These are phyloP conservation scores for Sitta europaea DNA, from an alignment of 2,113 vertebrate species.

Conservation along the genomic window DNA sequence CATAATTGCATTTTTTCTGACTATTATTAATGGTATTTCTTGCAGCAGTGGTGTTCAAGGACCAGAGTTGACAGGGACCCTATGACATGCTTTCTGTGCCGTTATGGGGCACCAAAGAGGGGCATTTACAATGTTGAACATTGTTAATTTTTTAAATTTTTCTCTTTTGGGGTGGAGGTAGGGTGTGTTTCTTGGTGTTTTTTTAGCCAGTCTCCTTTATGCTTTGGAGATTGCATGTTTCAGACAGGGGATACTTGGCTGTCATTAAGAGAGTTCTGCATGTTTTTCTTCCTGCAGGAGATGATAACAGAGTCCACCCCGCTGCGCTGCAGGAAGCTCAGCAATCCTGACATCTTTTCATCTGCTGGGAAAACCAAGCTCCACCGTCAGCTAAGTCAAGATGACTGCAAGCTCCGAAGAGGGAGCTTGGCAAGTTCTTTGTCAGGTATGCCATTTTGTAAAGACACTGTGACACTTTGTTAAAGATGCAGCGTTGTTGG, in stretches of 20 bases:
- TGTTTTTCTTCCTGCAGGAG: slow-evolving; percentile 72
- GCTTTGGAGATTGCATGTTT: neutral
- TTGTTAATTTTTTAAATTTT: neutral
- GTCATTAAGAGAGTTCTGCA: neutral
- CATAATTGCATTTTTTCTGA: neutral
- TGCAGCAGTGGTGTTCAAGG: neutral
- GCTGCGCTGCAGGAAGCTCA: slow-evolving; percentile 90
- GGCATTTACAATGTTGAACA: neutral
- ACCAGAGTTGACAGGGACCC: neutral
- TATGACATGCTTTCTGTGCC: neutral
- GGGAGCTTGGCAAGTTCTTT: slow-evolving; percentile 85
- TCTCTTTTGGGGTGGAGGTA: rapidly evolving
- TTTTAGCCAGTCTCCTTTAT: neutral
- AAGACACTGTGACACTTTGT: neutral
- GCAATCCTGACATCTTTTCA: slow-evolving; percentile 92
- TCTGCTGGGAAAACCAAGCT: slow-evolving; percentile 88
- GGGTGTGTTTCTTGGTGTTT: neutral
- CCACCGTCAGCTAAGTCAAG: slow-evolving; percentile 92
- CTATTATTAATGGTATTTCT: neutral
- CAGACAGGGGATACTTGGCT: neutral
- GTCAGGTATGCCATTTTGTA: slow-evolving; percentile 75
- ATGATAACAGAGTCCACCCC: slow-evolving; percentile 78
- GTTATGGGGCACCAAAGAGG: neutral
- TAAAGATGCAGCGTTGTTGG: neutral
- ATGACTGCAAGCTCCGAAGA: slow-evolving; percentile 85